Evolutionary conservation across 2,888 invertebrate genomes (phyloP), one percentile per base, ranked within the genome.

Genomic region (Ellobium chinense): DNA sequence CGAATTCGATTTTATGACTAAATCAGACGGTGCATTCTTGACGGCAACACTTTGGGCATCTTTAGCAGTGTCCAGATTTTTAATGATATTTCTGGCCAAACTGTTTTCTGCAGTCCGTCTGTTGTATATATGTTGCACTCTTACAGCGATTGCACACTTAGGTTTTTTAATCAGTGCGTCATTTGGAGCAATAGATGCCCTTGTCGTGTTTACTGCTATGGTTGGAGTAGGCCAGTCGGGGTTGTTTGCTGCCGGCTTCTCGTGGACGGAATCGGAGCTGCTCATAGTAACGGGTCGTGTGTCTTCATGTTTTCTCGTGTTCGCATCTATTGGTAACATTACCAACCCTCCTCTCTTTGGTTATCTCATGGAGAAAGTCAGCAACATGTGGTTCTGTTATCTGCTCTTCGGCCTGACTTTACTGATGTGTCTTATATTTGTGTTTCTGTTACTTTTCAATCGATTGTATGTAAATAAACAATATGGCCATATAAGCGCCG

Each of bases 341-440:
- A 21, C 54, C n/a, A 75, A 65, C 31, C 75, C 75, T n/a, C 31
- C 65, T 18, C 29, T 75, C 39, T 18, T 75, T 1, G 62, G 62
- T n/a, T 63, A 24, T 14, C 34, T 75, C 12, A 75, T 75, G 75
- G 63, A 75, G 60, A 54, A 75, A 31, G 37, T 65, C 5, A 39
- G 27, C 63, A 75, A 54, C 34, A 75, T 75, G 63, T 75, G 75
- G 75, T 75, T 75, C 31, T 75, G 75, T 31, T 75, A 75, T 63
- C 14, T 75, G 3, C 27, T 75, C 14, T 21, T 75, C 29, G 39
- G 37, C 21, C 29, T 54, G 65, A 63, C 69, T 4, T 18, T 18
- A 14, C 1, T 69, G 21, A 21, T 54, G 18, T 69, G 46, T 29
- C 18, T 54, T 18, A 2, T 69, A 12, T 69, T 69, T 69, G 31